Evolutionary conservation across 1,140 invertebrate species (phyloP).

Genomic region (Tachypleus tridentatus): DNA sequence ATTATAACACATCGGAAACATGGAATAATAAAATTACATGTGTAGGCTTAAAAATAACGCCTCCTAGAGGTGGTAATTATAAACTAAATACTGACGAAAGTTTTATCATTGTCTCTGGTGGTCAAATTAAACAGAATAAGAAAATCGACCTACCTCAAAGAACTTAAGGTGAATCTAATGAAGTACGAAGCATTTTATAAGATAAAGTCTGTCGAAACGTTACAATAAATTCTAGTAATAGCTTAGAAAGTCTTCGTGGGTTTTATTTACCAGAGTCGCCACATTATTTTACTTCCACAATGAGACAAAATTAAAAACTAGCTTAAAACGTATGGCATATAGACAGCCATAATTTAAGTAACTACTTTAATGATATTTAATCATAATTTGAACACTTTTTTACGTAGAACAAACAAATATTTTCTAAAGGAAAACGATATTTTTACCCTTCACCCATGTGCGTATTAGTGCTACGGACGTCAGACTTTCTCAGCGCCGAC

Average conservation of each 20-base stretch:
- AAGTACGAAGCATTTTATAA: too few species aligned
- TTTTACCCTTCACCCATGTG: conserved; percentile 67
- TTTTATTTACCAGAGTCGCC: too few species aligned
- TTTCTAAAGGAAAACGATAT: background rate
- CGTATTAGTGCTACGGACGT: conserved; percentile 86
- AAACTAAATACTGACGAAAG: background rate
- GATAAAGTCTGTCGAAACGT: too few species aligned
- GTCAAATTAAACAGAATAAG: too few species aligned
- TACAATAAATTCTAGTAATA: too few species aligned
- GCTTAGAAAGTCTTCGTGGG: too few species aligned
- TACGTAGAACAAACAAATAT: background rate
- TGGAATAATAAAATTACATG: background rate
- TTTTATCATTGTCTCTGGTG: too few species aligned
- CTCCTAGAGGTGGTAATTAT: background rate
- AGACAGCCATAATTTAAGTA: background rate
- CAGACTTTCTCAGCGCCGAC: conserved; percentile 55
- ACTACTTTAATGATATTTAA: background rate
- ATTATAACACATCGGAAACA: too few species aligned
- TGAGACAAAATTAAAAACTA: background rate
- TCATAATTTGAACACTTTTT: background rate
- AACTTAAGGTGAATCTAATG: too few species aligned
- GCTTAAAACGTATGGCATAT: background rate
- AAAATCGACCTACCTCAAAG: too few species aligned
- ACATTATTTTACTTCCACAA: background rate
- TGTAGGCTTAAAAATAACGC: background rate